A percentile compares a stretch with the other conserved stretches of the same genome.
Conservation (phyloP, 2,888 invertebrate genomes). For the Gonocerus acuteangulatus region DNA sequence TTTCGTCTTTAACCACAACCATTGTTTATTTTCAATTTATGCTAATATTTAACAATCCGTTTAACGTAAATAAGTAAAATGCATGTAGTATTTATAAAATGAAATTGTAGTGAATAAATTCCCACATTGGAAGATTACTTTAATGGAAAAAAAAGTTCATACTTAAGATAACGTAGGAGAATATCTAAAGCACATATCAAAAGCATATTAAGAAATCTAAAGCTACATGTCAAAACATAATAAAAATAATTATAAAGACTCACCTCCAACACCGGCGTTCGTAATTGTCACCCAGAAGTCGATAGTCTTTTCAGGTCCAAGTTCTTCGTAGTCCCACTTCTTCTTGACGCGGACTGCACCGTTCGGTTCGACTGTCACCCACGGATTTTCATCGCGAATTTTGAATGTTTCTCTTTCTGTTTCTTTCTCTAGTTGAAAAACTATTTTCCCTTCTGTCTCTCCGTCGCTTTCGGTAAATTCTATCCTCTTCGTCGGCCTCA, state of each 20-base stretch:
- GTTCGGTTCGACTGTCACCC: conserved; percentile 87
- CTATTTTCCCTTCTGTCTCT: conserved; percentile 76
- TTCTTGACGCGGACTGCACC: conserved; percentile 88
- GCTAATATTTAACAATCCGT: too few relatives aligned
- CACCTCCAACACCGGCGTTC: conserved; percentile 80
- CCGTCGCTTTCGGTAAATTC: conserved; percentile 89
- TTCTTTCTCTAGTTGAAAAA: conserved; percentile 84
- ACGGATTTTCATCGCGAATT: conserved; percentile 86
- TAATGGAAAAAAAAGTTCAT: too few relatives aligned
- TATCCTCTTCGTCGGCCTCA: conserved; percentile 87
- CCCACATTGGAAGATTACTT: too few relatives aligned
- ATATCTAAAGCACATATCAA: too few relatives aligned
- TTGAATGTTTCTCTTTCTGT: conserved; percentile 87
- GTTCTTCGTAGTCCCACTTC: conserved; percentile 94
- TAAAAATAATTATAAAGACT: conserved; percentile 37
- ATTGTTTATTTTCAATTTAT: too few relatives aligned
- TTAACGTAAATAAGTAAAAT: too few relatives aligned
- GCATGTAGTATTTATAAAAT: too few relatives aligned
- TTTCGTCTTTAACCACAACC: too few relatives aligned
- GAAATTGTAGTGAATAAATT: too few relatives aligned
- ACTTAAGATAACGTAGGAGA: too few relatives aligned
- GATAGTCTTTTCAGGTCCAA: conserved; percentile 88
- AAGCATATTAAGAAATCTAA: too few relatives aligned
- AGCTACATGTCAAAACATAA: too few relatives aligned
- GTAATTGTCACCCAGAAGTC: conserved; percentile 94